A percentile compares a stretch with the other conserved stretches of the same genome.
phyloP scores from a whole-genome alignment of 1,140 invertebrate species.

The Brachionus sp. region DNA sequence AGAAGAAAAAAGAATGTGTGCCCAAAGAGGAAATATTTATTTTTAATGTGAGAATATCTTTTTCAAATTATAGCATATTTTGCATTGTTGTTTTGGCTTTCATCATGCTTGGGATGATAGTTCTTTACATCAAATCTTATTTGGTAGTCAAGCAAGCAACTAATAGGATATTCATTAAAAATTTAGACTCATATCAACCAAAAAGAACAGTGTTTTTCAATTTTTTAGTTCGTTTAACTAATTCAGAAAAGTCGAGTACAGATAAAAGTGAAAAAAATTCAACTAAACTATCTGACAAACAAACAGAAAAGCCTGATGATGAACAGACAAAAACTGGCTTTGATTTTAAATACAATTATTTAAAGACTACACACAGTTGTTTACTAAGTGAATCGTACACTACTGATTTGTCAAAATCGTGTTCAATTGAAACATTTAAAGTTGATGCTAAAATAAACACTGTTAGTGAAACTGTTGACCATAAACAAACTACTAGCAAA shows the following conservation, averaged over 20 bases:
- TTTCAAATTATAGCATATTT: neutral
- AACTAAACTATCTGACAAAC: neutral
- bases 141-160: neutral
- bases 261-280: neutral
- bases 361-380: neutral
- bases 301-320: neutral
- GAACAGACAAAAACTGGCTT: neutral
- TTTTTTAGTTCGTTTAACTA: conserved; percentile 13
- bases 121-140: conserved; percentile 17
- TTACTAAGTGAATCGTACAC: neutral
- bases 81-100: neutral
- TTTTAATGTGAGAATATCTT: neutral
- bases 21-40: neutral
- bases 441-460: neutral
- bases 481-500: neutral
- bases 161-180: conserved; percentile 20
- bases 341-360: neutral
- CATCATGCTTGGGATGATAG: neutral
- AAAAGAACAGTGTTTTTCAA: neutral
- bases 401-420: neutral
- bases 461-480: neutral
- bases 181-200: conserved; percentile 15
- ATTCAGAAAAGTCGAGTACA: neutral
- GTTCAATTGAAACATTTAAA: neutral
- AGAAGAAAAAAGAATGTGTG: neutral